Conservation (phyloP, 1,140 invertebrate species). For the Ostrea denselamellosa region DNA sequence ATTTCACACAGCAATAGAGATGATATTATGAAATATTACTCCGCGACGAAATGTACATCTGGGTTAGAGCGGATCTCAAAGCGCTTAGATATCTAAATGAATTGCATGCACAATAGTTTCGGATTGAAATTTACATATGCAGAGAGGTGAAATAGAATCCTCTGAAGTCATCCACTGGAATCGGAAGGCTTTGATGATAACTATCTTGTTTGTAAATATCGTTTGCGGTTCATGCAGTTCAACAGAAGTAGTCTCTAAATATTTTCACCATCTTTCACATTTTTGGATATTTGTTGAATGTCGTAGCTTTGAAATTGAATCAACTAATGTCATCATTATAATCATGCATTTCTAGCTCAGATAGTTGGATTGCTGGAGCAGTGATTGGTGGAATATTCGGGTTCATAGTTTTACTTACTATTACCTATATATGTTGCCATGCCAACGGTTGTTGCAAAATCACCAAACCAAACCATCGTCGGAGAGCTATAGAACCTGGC, state of each 20-base stretch:
- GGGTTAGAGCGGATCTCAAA: not conserved
- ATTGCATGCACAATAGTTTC: not conserved
- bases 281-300: too few relatives aligned
- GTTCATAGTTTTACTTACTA: conserved; percentile 10
- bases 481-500: not conserved
- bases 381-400: not conserved
- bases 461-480: not conserved
- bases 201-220: not conserved
- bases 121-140: too few relatives aligned
- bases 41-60: not conserved
- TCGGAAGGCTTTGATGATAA: too few relatives aligned
- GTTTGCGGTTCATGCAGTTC: not conserved
- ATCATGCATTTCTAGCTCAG: not conserved
- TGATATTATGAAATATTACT: not conserved
- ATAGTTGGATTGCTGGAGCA: conserved; percentile 4
- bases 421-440: conserved; percentile 20
- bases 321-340: conserved; percentile 35
- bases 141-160: too few relatives aligned
- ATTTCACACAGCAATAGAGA: too few relatives aligned
- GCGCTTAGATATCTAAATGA: not conserved
- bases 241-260: not conserved
- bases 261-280: too few relatives aligned
- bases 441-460: conserved; percentile 10
- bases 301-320: not conserved
- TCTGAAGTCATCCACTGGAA: too few relatives aligned